These are phyloP conservation scores for Pseudoatta argentina DNA, from an alignment of 1,140 invertebrate genomes.

Conservation along the genomic window DNA sequence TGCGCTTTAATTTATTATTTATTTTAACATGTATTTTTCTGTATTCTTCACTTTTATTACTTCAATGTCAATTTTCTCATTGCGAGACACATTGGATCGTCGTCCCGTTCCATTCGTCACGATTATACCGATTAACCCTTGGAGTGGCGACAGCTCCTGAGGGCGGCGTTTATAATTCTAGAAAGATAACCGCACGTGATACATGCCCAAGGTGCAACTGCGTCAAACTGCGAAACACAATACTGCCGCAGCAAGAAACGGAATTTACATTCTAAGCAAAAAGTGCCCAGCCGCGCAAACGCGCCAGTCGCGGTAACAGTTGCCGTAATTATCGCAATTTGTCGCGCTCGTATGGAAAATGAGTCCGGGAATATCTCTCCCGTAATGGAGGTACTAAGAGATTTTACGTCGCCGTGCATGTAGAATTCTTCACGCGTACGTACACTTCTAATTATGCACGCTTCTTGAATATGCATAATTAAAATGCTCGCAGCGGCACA, in stretches of 20 bases:
- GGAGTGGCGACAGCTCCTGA: background rate
- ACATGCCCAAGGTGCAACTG: background rate
- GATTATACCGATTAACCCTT: constrained; percentile 15
- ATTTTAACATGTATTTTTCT: background rate
- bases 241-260: constrained; percentile 14
- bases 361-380: background rate
- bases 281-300: constrained; percentile 11
- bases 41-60: background rate
- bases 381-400: constrained; percentile 3
- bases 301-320: constrained; percentile 11
- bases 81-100: background rate
- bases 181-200: constrained; percentile 23
- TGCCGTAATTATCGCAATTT: constrained; percentile 42
- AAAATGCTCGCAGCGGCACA: constrained; percentile 26
- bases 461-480: constrained; percentile 57
- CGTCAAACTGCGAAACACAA: constrained; percentile 35
- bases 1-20: background rate
- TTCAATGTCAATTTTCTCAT: background rate
- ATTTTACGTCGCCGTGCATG: constrained; percentile 15
- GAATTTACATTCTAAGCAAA: constrained; percentile 43
- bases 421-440: background rate
- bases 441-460: constrained; percentile 47
- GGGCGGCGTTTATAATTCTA: background rate
- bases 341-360: constrained; percentile 14
- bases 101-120: background rate